Evolutionary conservation across 2,888 invertebrate species (phyloP).

Genomic region (Drymonia ruficornis): DNA sequence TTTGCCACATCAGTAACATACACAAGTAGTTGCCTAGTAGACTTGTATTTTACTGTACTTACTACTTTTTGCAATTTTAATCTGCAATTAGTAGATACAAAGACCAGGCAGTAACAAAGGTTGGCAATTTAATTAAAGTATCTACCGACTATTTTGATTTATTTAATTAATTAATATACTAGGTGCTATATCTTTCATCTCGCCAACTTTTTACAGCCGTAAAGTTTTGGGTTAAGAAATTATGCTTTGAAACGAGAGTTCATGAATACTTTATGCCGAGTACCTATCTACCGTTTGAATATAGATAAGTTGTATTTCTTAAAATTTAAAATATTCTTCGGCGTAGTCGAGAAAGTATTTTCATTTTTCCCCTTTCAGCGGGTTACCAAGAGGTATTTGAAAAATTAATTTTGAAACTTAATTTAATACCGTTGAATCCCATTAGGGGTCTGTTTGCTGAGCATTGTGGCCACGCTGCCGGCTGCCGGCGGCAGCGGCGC

Average conservation of each 20-base stretch:
- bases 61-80: no score
- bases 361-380: conserved; percentile 27
- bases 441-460: conserved; percentile 56
- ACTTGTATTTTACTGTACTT: no score
- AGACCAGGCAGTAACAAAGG: neutral
- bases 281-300: conserved; percentile 33
- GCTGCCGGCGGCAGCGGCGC: no score
- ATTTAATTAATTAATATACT: conserved; percentile 43
- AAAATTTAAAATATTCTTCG: conserved; percentile 28
- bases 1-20: no score
- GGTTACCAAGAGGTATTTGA: conserved; percentile 42
- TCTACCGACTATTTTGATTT: conserved; percentile 33
- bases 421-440: conserved; percentile 51
- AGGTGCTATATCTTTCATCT: conserved; percentile 41
- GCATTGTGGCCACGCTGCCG: conserved; percentile 31
- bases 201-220: conserved; percentile 41
- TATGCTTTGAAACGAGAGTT: conserved; percentile 49
- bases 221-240: conserved; percentile 49
- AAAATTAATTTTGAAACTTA: conserved; percentile 55
- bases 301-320: conserved; percentile 25
- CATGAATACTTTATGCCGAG: conserved; percentile 46
- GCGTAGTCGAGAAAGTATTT: conserved; percentile 13
- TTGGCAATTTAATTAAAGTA: conserved; percentile 8
- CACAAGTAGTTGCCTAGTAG: neutral
- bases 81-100: neutral